Base-by-base conservation (phyloP, 2,888 invertebrate species). In the Ormyrus nitidulus region DNA sequence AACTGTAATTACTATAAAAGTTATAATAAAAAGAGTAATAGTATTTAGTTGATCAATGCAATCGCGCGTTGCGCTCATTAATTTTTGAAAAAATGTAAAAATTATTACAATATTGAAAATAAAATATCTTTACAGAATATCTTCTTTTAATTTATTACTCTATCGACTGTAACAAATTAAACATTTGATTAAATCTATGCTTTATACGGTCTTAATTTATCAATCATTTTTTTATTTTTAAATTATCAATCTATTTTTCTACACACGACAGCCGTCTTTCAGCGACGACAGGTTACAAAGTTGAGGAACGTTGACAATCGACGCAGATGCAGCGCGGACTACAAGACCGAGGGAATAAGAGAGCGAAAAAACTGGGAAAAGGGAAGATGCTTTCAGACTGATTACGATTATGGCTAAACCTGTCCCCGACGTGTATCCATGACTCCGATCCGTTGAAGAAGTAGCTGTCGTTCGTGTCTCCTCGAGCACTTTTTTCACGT, bases 341-440 rank as follows among this genome's bases (percentile, higher is more conserved):
- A 34, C 34, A 34, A 64, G 74, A 34, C 34, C 51, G 64, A 10
- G 11, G 10, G 56, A 9, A 7, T 70, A 51, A 44, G 61, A 56
- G 61, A 7, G 13, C 8, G 19, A 65, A 44, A 72, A 58, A 54
- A 6, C 51, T 4, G 48, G 62, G 10, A 51, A 70, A 66, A 76
- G 76, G 58, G 64, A 62, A 77, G 72, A 81, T 77, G 81, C 81
- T 82, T 81, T 80, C 74, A 83, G 81, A 54, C 79, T 81, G 81
- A 83, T 83, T 81, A 80, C 79, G 72, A 81, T 79, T 81, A 79
- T 73, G 77, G 77, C 64, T 64, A 68, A 72, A 77, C 44, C 77
- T 71, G 65, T 66, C 54, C 9, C 13, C n/a, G 46, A 51, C 51
- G 65, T 58, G 51, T 34, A 34, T 34, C 34, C 34, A 34, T 34